Evolutionary conservation across 1,140 invertebrate species (phyloP).

Genomic region (Drosophila repleta): DNA sequence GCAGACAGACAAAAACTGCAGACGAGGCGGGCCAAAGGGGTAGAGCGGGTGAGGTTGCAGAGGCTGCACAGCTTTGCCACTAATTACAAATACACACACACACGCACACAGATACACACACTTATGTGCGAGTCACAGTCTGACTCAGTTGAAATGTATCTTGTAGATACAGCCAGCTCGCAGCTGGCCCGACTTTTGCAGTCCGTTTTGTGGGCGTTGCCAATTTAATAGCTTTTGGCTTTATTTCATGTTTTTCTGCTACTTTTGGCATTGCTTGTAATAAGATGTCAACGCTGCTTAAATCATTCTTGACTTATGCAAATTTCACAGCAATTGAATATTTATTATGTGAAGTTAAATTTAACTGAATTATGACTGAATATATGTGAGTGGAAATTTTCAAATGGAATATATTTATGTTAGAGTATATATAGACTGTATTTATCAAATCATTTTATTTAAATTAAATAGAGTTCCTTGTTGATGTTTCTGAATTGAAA

Average conservation of each 20-base stretch:
- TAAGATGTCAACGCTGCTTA: slow-evolving; percentile 74
- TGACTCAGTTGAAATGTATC: slow-evolving; percentile 59
- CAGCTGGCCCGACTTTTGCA: slow-evolving; percentile 9
- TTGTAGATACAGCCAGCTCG: slow-evolving; percentile 36
- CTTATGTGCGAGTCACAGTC: slow-evolving; percentile 30
- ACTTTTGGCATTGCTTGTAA: slow-evolving; percentile 63
- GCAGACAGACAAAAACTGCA: slow-evolving; percentile 68
- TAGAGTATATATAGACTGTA: too few species aligned
- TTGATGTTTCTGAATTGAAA: too few species aligned
- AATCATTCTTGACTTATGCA: slow-evolving; percentile 44
- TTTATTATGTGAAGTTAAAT: slow-evolving; percentile 11
- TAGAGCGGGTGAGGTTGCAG: neutral
- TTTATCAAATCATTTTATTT: too few species aligned
- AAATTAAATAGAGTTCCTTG: too few species aligned
- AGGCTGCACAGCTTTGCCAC: slow-evolving; percentile 52
- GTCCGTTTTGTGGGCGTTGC: slow-evolving; percentile 2
- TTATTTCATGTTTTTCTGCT: slow-evolving; percentile 19
- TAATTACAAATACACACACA: slow-evolving; percentile 59
- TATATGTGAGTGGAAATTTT: too few species aligned
- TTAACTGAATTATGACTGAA: neutral
- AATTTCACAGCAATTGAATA: slow-evolving; percentile 20
- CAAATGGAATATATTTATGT: too few species aligned
- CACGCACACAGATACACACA: slow-evolving; percentile 38
- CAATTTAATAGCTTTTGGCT: slow-evolving; percentile 11
- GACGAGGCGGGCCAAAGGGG: slow-evolving; percentile 23